Evolutionary conservation across 2,797 vertebrate genomes (phyloP).

Genomic region (Acanthurus tractus): DNA sequence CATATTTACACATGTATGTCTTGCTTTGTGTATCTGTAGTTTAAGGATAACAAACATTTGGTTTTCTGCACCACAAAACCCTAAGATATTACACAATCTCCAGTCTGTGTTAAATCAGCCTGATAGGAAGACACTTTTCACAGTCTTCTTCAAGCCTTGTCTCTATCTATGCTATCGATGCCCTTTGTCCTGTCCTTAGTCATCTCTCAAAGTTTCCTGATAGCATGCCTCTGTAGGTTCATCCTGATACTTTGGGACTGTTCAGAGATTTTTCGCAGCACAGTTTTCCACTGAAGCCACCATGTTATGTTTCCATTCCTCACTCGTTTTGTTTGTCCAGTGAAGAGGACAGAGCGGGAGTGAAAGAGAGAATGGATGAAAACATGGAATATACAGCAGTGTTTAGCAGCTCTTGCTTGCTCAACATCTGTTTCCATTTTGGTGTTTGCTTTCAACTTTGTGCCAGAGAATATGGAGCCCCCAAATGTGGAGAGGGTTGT

Average conservation of each 20-base stretch:
- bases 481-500: constrained; percentile 75
- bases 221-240: constrained; percentile 16
- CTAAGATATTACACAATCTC: neutral
- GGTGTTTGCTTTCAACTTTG: constrained; percentile 76
- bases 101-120: neutral
- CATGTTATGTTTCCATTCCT: constrained; percentile 45
- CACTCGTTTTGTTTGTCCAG: constrained; percentile 68
- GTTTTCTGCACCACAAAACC: neutral
- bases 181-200: constrained; percentile 41
- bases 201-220: constrained; percentile 45
- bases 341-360: constrained; percentile 48
- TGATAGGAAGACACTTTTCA: constrained; percentile 12
- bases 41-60: neutral
- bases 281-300: constrained; percentile 58
- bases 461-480: constrained; percentile 75
- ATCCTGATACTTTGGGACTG: constrained; percentile 24
- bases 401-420: constrained; percentile 56
- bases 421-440: constrained; percentile 85
- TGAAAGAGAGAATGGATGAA: constrained; percentile 64
- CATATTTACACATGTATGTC: too few relatives aligned
- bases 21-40: neutral
- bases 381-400: constrained; percentile 58
- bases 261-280: constrained; percentile 35
- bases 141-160: constrained; percentile 8
- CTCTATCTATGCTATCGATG: constrained; percentile 24